phyloP scores from a whole-genome alignment of 2,113 vertebrate genomes.

The Callithrix jacchus region DNA sequence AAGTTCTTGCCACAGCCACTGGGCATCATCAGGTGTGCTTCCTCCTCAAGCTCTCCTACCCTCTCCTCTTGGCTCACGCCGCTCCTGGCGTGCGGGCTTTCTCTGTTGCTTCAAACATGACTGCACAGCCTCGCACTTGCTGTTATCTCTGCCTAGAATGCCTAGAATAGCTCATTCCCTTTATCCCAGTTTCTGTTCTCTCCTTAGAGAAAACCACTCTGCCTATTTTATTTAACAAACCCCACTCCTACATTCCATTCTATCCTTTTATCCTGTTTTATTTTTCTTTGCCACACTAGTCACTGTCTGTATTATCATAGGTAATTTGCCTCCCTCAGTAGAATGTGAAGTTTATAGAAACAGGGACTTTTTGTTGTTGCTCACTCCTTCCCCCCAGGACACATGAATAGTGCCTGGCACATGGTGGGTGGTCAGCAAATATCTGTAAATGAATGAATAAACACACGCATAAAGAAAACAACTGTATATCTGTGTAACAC shows the following conservation, averaged over 20 bases:
- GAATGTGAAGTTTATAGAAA: not conserved
- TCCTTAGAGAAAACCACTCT: not conserved
- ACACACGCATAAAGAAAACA: not conserved
- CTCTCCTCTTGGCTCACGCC: not conserved
- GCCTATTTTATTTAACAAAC: not conserved
- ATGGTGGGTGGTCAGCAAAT: not conserved
- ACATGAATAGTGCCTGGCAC: not conserved
- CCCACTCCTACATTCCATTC: not conserved
- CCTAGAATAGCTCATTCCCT: not conserved
- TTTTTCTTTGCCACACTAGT: not conserved
- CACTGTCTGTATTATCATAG: not conserved
- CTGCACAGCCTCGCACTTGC: not conserved
- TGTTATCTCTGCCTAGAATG: not conserved
- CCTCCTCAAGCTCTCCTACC: no score
- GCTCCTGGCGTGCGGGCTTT: not conserved
- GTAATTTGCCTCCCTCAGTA: not conserved
- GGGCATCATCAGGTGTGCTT: accelerated
- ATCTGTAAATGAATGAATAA: not conserved
- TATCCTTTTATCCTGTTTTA: not conserved
- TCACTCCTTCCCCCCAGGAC: not conserved
- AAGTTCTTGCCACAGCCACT: not conserved
- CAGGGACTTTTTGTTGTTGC: not conserved
- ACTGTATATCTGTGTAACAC: not conserved
- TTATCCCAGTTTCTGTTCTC: not conserved
- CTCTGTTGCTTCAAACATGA: not conserved